Conservation (phyloP, 30 jellyfish, hydroid and myxozoan genomes). For the Chrysaora quinquecirrha region DNA sequence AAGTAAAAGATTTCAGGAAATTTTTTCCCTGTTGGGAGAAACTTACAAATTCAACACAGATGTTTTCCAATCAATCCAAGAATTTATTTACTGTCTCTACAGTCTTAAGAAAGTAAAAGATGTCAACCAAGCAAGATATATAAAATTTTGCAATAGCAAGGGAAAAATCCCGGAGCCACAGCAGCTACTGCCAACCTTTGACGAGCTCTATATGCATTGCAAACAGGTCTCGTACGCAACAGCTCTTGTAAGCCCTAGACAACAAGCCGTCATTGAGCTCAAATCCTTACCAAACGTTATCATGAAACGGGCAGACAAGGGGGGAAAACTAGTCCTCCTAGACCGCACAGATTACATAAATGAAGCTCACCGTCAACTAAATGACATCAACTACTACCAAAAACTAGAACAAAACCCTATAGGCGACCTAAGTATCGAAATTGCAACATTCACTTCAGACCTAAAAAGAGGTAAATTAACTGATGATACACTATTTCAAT, state of each 20-base stretch:
- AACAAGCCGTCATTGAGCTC: no score
- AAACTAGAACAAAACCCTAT: no score
- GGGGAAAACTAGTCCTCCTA: no score
- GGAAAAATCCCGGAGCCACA: slow-evolving; percentile 65
- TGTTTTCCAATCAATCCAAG: slow-evolving; percentile 1
- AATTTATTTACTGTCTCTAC: slow-evolving; percentile 20
- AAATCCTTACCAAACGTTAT: no score
- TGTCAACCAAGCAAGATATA: slow-evolving; percentile 53
- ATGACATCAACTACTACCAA: no score
- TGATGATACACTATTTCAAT: no score
- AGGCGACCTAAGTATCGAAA: no score
- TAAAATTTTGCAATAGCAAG: slow-evolving; percentile 36
- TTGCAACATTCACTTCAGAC: no score
- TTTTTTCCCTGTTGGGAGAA: slow-evolving; percentile 16
- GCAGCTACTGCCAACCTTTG: slow-evolving; percentile 57
- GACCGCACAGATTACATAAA: no score
- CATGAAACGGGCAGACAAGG: no score
- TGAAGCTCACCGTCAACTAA: no score
- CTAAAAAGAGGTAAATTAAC: no score
- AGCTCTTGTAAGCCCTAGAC: slow-evolving; percentile 42
- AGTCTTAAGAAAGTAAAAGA: slow-evolving; percentile 3
- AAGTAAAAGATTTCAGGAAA: slow-evolving; percentile 10
- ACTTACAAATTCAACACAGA: slow-evolving; percentile 27
- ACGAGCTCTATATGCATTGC: slow-evolving; percentile 11
- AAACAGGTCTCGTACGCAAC: slow-evolving; percentile 34